phyloP scores from a whole-genome alignment of 2,888 invertebrate genomes.

The Zygogramma bicolorata region DNA sequence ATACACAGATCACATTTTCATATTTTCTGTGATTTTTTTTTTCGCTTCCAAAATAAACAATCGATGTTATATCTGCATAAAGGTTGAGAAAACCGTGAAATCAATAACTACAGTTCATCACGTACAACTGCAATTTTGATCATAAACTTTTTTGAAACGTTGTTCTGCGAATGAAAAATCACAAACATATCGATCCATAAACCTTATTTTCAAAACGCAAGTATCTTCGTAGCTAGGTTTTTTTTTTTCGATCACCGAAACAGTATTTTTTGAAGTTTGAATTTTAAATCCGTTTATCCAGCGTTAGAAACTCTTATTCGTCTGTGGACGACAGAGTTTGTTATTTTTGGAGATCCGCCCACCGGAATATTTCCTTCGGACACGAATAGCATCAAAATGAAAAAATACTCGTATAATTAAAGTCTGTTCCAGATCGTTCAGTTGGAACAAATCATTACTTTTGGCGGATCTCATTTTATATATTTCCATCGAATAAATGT shows the following conservation, averaged over 20 bases:
- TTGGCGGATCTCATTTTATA: background rate
- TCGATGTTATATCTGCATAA: too few relatives aligned
- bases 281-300: slow-evolving; percentile 8
- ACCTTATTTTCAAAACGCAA: background rate
- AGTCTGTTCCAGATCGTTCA: slow-evolving; percentile 10
- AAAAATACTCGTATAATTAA: slow-evolving; percentile 13
- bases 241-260: background rate
- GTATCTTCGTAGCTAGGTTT: background rate
- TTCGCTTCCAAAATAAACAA: too few relatives aligned
- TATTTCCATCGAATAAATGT: background rate
- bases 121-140: too few relatives aligned
- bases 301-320: slow-evolving; percentile 6
- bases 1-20: too few relatives aligned
- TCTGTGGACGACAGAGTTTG: slow-evolving; percentile 25
- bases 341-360: slow-evolving; percentile 43
- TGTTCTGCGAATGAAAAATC: too few relatives aligned
- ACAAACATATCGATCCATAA: background rate
- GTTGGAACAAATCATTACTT: slow-evolving; percentile 5
- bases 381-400: slow-evolving; percentile 8
- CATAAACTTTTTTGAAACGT: too few relatives aligned
- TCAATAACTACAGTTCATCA: too few relatives aligned
- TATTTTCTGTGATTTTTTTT: too few relatives aligned
- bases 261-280: slow-evolving; percentile 5
- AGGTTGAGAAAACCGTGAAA: too few relatives aligned
- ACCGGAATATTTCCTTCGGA: slow-evolving; percentile 35